A percentile compares a stretch with the other conserved stretches of the same genome.
Evolutionary conservation across 2,113 vertebrate genomes (phyloP).

Genomic region (Ariopsis seemanni): DNA sequence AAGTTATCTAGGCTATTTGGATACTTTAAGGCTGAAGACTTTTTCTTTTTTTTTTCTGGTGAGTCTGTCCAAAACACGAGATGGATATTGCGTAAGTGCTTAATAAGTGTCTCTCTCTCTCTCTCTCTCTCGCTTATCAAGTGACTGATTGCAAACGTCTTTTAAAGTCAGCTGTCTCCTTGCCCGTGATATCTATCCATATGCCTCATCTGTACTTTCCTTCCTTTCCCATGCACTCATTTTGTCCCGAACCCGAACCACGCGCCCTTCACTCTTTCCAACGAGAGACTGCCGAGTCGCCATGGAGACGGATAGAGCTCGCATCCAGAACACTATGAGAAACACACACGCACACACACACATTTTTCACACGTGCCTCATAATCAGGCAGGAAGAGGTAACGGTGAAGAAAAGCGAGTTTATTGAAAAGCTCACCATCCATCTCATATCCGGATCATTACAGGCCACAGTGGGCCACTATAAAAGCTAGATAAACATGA

Average conservation of each 20-base stretch:
- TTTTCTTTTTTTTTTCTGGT: background rate
- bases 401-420: background rate
- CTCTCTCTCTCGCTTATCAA: background rate
- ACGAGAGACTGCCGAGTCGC: slow-evolving; percentile 70
- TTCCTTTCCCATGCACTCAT: slow-evolving; percentile 28
- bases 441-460: background rate
- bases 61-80: slow-evolving; percentile 2
- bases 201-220: slow-evolving; percentile 13
- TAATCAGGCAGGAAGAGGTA: background rate
- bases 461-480: slow-evolving; percentile 2
- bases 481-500: background rate
- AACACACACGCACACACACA: slow-evolving; percentile 66
- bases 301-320: slow-evolving; percentile 79
- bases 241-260: slow-evolving; percentile 51
- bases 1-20: background rate
- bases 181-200: background rate
- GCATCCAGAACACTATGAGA: slow-evolving; percentile 63
- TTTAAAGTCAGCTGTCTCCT: background rate
- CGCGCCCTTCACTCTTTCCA: slow-evolving; percentile 54
- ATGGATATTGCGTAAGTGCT: background rate
- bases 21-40: background rate
- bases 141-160: background rate
- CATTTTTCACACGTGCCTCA: slow-evolving; percentile 19
- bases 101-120: background rate
- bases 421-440: background rate